These are phyloP conservation scores for Aepyceros melampus DNA, from an alignment of 2,113 vertebrate species.

Conservation along the genomic window DNA sequence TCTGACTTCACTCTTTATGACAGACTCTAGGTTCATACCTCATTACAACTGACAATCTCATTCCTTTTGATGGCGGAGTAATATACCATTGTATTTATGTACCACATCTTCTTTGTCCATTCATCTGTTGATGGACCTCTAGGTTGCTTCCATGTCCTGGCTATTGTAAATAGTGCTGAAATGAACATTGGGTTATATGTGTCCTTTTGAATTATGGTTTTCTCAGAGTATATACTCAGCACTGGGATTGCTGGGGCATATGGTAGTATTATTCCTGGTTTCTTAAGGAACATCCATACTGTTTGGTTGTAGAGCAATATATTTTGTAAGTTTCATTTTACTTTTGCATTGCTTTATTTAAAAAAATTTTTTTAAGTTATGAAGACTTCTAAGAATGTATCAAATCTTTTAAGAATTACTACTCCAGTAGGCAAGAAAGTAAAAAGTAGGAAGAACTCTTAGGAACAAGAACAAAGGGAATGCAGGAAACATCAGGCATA, in stretches of 20 bases:
- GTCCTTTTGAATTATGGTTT: background rate
- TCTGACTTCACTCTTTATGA: background rate
- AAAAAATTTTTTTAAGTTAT: background rate
- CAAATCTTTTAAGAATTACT: background rate
- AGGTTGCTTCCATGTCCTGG: background rate
- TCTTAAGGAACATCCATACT: background rate
- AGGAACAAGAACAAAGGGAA: background rate
- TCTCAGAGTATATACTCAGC: background rate
- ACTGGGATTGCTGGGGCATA: background rate
- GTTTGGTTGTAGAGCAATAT: background rate
- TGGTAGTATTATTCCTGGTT: background rate
- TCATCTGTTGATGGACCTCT: background rate
- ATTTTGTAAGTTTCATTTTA: background rate
- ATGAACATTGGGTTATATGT: background rate
- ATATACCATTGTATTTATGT: background rate
- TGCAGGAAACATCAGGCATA: fast-evolving
- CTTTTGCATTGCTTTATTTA: background rate
- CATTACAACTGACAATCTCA: background rate
- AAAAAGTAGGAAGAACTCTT: background rate
- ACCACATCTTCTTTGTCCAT: background rate
- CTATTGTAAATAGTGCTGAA: background rate
- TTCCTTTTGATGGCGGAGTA: background rate
- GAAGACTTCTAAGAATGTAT: background rate
- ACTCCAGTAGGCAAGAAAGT: background rate
- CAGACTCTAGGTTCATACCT: background rate